A percentile compares a stretch with the other conserved stretches of the same genome.
phyloP scores from a whole-genome alignment of 2,113 vertebrate species.

The Trogon melanurus region DNA sequence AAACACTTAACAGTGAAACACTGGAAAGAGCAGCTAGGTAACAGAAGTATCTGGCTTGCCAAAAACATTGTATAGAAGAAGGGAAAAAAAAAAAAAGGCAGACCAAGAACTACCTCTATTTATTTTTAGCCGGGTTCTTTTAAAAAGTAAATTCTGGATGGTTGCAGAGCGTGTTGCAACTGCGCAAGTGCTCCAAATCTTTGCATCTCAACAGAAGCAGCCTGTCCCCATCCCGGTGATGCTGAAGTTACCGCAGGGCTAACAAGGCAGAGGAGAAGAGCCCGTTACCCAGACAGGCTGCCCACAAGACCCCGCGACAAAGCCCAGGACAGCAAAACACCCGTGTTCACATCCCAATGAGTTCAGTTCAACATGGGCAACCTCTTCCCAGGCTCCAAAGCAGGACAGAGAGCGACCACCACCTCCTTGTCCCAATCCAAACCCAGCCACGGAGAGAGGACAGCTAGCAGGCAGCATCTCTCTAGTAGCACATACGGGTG shows the following conservation, averaged over 20 bases:
- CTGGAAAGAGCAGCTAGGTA: not conserved
- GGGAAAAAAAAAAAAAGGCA: not conserved
- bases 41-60: not conserved
- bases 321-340: not conserved
- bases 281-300: not conserved
- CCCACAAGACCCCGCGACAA: accelerated
- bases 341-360: accelerated
- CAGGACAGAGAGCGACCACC: accelerated
- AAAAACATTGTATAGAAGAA: not conserved
- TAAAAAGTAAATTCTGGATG: not conserved
- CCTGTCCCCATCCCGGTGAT: accelerated
- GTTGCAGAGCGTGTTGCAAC: not conserved
- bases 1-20: not conserved
- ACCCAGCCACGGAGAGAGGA: accelerated
- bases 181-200: not conserved
- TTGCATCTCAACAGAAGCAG: not conserved
- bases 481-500: accelerated
- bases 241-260: not conserved
- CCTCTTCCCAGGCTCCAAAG: not conserved
- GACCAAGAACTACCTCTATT: not conserved
- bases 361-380: not conserved
- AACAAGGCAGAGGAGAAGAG: not conserved
- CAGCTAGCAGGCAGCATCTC: not conserved
- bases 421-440: not conserved
- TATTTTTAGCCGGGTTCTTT: not conserved